A percentile compares a stretch with the other conserved stretches of the same genome.
Evolutionary conservation across 2,797 vertebrate genomes (phyloP).

Genomic region (Coranthus polyacanthus): DNA sequence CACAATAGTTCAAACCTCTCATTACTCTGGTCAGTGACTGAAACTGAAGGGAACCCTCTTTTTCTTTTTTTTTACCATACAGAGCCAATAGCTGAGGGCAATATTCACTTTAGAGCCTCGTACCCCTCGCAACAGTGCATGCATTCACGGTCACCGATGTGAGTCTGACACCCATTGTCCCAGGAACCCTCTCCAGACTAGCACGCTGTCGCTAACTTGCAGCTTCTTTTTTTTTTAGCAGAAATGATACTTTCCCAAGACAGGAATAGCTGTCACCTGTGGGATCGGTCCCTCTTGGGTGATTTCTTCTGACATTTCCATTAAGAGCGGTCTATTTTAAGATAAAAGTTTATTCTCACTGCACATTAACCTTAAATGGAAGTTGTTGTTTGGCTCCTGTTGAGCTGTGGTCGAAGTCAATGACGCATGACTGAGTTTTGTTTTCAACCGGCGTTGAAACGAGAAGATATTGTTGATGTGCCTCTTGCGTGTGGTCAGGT

Average conservation of each 20-base stretch:
- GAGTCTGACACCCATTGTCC: constrained; percentile 78
- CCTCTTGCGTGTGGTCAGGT: constrained; percentile 12
- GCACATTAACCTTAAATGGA: constrained; percentile 83
- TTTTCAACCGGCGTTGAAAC: constrained; percentile 29
- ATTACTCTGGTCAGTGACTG: constrained; percentile 58
- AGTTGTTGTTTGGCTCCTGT: constrained; percentile 36
- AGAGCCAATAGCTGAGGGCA: constrained; percentile 51
- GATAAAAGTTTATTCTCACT: constrained; percentile 36
- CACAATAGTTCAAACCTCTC: constrained; percentile 70
- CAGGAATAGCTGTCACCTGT: constrained; percentile 78
- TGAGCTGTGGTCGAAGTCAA: constrained; percentile 21
- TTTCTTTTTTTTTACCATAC: constrained; percentile 9
- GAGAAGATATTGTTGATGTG: constrained; percentile 32
- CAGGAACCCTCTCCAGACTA: constrained; percentile 59
- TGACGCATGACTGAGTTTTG: constrained; percentile 5
- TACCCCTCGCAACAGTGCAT: constrained; percentile 51
- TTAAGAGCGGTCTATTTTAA: constrained; percentile 54
- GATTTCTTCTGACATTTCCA: constrained; percentile 46
- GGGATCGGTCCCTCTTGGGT: constrained; percentile 66
- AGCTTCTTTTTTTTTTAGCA: constrained; percentile 61
- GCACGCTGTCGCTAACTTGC: constrained; percentile 63
- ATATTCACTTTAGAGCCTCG: constrained; percentile 58
- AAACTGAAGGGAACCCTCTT: constrained; percentile 36
- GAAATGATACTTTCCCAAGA: constrained; percentile 84
- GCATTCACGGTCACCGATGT: constrained; percentile 76